phyloP scores from a whole-genome alignment of 2,888 invertebrate genomes.

The Lepidonotus clava region DNA sequence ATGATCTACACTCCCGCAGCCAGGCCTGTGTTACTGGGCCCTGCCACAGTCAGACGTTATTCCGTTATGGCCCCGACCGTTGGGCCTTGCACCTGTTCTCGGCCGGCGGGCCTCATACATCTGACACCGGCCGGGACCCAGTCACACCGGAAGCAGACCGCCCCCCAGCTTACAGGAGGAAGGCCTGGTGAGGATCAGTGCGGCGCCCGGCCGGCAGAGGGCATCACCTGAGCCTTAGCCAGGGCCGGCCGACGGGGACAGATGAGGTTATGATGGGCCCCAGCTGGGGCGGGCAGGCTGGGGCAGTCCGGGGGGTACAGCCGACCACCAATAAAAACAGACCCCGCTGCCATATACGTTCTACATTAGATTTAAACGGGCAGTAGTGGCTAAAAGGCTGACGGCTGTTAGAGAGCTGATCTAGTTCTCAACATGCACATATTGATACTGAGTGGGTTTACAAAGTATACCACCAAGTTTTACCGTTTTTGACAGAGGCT shows the following conservation, averaged over 20 bases:
- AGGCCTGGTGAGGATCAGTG: conserved; percentile 26
- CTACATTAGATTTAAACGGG: neutral
- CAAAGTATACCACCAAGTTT: no score
- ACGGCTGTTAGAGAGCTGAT: no score
- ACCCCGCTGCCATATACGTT: no score
- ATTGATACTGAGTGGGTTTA: no score
- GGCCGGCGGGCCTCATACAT: neutral
- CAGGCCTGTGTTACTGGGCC: no score
- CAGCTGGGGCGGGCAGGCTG: neutral
- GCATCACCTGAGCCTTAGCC: neutral
- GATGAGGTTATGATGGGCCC: conserved; percentile 24
- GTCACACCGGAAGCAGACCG: conserved; percentile 1
- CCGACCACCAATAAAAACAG: no score
- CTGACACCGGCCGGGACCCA: neutral
- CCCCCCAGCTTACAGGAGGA: neutral
- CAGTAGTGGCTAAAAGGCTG: no score
- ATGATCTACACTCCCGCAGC: no score
- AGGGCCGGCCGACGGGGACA: conserved; percentile 34
- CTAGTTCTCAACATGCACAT: no score
- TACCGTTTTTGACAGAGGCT: no score
- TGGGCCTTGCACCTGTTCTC: no score
- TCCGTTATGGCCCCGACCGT: neutral
- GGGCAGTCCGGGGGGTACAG: neutral
- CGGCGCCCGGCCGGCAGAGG: neutral
- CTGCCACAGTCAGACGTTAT: neutral